Evolutionary conservation across 2,888 invertebrate genomes (phyloP).

Genomic region (Pegoplata infirma): DNA sequence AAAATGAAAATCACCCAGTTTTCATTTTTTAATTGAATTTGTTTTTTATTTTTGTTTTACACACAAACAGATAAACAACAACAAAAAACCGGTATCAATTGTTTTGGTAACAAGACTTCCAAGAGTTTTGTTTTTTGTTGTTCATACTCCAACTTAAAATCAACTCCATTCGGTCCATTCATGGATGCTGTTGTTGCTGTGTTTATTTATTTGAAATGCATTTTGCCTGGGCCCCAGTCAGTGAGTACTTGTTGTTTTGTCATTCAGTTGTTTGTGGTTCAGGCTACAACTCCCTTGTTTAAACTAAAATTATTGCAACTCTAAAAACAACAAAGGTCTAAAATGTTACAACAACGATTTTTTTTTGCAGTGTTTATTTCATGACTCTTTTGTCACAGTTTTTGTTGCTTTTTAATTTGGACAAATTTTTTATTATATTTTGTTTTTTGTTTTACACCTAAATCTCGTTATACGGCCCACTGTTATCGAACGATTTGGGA

Average conservation of each 20-base stretch:
- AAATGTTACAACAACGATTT: background rate
- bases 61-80: constrained; percentile 21
- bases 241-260: background rate
- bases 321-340: background rate
- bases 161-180: constrained; percentile 6
- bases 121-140: constrained; percentile 17
- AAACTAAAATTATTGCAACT: too few species aligned
- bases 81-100: constrained; percentile 67
- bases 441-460: background rate
- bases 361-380: background rate
- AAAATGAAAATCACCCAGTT: constrained; percentile 66
- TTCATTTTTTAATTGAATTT: constrained; percentile 66
- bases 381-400: background rate
- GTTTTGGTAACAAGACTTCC: constrained; percentile 52
- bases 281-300: background rate
- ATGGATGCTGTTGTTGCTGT: background rate
- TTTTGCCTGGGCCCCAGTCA: too few species aligned
- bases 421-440: background rate
- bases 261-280: background rate
- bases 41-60: too few species aligned
- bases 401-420: background rate
- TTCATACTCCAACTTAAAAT: background rate
- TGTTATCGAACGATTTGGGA: too few species aligned
- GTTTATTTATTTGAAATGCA: background rate
- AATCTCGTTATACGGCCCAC: too few species aligned